Evolutionary conservation across 2,797 vertebrate genomes (phyloP).

Genomic region (Taeniopygia guttata): DNA sequence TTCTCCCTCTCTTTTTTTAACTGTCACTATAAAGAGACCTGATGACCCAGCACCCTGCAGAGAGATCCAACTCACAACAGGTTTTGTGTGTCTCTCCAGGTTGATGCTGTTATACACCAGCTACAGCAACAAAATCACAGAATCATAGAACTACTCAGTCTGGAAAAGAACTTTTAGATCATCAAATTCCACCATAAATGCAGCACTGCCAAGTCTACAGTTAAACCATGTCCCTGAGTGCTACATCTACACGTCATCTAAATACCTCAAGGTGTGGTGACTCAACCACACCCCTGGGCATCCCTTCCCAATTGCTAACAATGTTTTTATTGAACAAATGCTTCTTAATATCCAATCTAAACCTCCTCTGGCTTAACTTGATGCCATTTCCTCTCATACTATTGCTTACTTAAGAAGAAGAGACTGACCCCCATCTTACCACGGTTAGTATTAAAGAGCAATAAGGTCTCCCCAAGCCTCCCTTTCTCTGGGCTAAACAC

Average conservation of each 20-base stretch:
- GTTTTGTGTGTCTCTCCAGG: background rate
- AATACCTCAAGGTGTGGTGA: background rate
- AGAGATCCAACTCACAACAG: background rate
- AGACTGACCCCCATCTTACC: background rate
- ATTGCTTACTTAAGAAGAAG: background rate
- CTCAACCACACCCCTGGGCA: background rate
- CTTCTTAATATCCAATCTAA: background rate
- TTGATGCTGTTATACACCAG: background rate
- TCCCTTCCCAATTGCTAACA: background rate
- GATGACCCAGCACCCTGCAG: background rate
- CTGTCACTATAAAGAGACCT: background rate
- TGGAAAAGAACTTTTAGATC: background rate
- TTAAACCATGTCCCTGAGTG: background rate
- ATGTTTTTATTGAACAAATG: background rate
- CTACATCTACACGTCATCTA: background rate
- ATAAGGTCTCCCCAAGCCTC: background rate
- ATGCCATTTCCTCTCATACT: background rate
- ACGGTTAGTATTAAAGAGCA: background rate
- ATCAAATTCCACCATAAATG: background rate
- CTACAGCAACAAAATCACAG: background rate
- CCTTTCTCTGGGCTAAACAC: background rate
- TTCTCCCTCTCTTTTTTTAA: background rate
- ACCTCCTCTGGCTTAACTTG: background rate
- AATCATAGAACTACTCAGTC: background rate
- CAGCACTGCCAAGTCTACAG: background rate